Conservation (phyloP, 2,888 invertebrate species). For the Graphium colonna region DNA sequence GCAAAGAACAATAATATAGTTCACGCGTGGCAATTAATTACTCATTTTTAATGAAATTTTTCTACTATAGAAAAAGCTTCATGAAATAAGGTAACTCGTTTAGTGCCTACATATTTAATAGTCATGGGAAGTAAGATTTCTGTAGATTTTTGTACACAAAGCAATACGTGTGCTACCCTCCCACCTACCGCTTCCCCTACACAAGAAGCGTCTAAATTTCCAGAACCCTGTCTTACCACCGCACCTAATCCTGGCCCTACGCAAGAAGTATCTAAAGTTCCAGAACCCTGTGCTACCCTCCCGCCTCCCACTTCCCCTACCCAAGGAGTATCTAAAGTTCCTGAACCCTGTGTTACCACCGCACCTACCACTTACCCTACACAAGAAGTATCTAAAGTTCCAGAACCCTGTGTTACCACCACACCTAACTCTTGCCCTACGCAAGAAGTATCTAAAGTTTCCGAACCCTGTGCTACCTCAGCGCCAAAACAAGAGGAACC, state of each 20-base stretch:
- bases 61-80: no score
- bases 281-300: not conserved
- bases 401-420: not conserved
- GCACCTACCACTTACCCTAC: not conserved
- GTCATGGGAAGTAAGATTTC: no score
- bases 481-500: not conserved
- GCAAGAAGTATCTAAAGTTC: slow-evolving; percentile 2
- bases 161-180: no score
- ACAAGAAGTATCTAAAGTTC: slow-evolving; percentile 2
- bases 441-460: not conserved
- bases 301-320: not conserved
- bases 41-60: no score
- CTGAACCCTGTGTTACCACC: not conserved
- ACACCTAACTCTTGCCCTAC: not conserved
- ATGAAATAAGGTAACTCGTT: no score
- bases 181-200: no score
- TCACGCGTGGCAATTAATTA: no score
- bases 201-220: no score
- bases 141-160: no score
- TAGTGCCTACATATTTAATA: no score
- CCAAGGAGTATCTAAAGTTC: slow-evolving; percentile 1
- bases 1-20: no score
- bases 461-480: not conserved
- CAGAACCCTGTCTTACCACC: no score
- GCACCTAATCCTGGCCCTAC: not conserved